Evolutionary conservation across 2,113 vertebrate species (phyloP).

Genomic region (Murina feae): DNA sequence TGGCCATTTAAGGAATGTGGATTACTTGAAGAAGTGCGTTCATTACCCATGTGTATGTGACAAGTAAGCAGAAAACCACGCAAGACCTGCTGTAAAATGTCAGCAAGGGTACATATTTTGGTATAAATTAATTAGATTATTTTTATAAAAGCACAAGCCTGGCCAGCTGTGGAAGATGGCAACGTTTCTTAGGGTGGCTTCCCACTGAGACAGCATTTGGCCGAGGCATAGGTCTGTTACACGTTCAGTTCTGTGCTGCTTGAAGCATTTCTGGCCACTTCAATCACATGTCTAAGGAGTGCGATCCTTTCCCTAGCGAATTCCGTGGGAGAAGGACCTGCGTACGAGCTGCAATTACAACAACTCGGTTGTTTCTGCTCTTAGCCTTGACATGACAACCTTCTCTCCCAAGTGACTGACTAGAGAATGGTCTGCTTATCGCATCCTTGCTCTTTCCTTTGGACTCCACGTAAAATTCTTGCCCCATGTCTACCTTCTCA

Average conservation of each 20-base stretch:
- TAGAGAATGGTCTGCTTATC: background rate
- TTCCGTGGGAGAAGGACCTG: background rate
- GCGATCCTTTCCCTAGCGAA: background rate
- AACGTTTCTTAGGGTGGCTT: background rate
- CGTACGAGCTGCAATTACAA: background rate
- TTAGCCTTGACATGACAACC: background rate
- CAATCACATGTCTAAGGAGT: background rate
- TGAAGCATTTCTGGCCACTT: background rate
- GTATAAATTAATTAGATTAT: background rate
- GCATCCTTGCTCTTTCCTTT: background rate
- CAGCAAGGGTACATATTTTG: background rate
- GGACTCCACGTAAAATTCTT: background rate
- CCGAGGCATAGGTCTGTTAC: background rate
- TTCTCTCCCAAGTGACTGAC: background rate
- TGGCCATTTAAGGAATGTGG: slow-evolving; percentile 34
- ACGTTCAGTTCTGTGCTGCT: background rate
- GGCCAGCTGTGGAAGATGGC: background rate
- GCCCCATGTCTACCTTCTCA: background rate
- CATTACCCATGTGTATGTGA: background rate
- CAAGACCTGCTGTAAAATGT: slow-evolving; percentile 1
- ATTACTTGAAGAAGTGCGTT: background rate
- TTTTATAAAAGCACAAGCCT: background rate
- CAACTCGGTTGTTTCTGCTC: background rate
- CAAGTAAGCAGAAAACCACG: background rate
- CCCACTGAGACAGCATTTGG: background rate